Percentiles rank a stretch among this genome's conserved stretches.
phyloP scores from a whole-genome alignment of 37 sponge, comb jelly and placozoan genomes.

The Diacarnus erythraeanus region DNA sequence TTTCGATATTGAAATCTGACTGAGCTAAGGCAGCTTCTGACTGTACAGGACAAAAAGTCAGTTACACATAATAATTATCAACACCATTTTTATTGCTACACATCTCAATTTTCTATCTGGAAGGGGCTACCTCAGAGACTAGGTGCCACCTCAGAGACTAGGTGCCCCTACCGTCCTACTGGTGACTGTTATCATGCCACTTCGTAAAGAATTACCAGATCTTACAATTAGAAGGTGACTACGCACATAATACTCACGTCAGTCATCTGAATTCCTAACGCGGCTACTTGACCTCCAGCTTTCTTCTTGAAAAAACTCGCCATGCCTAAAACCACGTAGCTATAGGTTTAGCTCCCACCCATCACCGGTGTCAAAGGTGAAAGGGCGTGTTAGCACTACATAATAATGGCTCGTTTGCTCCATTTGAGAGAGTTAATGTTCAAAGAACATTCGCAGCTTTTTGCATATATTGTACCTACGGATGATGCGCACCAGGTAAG shows the following conservation, averaged over 20 bases:
- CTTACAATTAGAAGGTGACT: no score
- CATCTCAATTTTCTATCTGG: no score
- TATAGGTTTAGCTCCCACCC: not conserved
- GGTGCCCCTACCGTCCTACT: no score
- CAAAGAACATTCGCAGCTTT: not conserved
- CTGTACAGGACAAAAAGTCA: conserved; percentile 33
- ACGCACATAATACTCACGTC: not conserved
- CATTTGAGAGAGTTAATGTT: not conserved
- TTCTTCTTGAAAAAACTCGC: conserved; percentile 19
- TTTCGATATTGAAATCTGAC: conserved; percentile 75
- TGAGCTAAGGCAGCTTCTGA: conserved; percentile 71
- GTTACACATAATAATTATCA: no score
- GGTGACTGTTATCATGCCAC: no score
- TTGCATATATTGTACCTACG: conserved; percentile 91
- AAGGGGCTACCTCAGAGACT: no score
- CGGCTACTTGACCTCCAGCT: not conserved
- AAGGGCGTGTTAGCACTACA: no score
- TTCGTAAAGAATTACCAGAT: no score
- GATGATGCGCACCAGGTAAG: conserved; percentile 90
- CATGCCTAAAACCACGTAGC: no score
- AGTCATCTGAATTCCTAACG: conserved; percentile 3
- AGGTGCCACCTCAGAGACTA: no score
- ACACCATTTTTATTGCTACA: no score
- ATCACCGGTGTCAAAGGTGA: not conserved
- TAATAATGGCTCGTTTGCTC: not conserved